Percentiles rank a stretch among this genome's conserved stretches.
Evolutionary conservation across 2,888 invertebrate species (phyloP).

Genomic region (Coelinius sp.): DNA sequence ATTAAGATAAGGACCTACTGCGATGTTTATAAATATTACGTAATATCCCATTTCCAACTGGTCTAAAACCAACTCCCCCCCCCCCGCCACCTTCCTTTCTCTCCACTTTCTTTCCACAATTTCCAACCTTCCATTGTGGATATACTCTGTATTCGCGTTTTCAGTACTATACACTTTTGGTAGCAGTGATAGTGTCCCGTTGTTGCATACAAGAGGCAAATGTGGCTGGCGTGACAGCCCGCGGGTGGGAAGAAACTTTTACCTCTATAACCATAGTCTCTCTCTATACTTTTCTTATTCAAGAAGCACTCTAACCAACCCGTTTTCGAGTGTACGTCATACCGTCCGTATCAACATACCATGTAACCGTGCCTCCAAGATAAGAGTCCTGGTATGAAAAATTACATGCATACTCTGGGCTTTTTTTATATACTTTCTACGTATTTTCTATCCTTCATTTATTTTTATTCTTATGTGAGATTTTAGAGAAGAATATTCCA

Average conservation of each 20-base stretch:
- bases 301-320: conserved; percentile 8
- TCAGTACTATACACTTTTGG: background rate
- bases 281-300: conserved; percentile 18
- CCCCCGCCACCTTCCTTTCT: too few species aligned
- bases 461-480: conserved; percentile 21
- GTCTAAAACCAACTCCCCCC: background rate
- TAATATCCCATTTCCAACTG: conserved; percentile 4
- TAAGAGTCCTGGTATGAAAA: conserved; percentile 50
- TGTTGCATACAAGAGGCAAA: conserved; percentile 10
- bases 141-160: background rate
- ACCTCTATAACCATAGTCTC: conserved; percentile 13
- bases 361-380: conserved; percentile 16
- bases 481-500: background rate
- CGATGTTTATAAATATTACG: conserved; percentile 58
- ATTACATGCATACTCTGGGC: conserved; percentile 50
- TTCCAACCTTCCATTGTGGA: background rate
- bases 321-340: conserved; percentile 18
- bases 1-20: conserved; percentile 59
- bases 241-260: conserved; percentile 20
- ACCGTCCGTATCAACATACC: conserved; percentile 44
- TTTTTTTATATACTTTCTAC: conserved; percentile 17
- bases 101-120: background rate
- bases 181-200: background rate
- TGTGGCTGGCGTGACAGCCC: conserved; percentile 25
- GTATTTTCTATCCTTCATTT: conserved; percentile 27